A percentile compares a stretch with the other conserved stretches of the same genome.
Evolutionary conservation across 2,113 vertebrate genomes (phyloP).

Genomic region (Pelusios castaneus): DNA sequence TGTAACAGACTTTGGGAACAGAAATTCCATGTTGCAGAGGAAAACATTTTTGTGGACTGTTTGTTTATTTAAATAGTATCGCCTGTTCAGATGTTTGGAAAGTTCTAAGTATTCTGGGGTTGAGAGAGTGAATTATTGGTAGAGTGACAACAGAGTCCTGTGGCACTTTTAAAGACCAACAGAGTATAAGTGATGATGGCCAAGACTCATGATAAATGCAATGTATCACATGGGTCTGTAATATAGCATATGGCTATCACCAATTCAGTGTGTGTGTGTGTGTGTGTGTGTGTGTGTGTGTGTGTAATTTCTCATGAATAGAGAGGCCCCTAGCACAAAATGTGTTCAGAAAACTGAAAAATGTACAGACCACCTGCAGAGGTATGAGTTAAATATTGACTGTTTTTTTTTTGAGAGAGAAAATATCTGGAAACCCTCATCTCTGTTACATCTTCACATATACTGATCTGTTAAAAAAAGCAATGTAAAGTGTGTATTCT

Average conservation of each 20-base stretch:
- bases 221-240: neutral
- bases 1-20: neutral
- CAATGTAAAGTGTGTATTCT: neutral
- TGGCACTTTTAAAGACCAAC: no score
- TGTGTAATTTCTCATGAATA: neutral
- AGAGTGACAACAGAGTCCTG: no score
- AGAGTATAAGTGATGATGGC: neutral
- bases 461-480: neutral
- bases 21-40: rapidly evolving
- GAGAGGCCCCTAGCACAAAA: neutral
- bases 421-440: neutral
- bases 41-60: rapidly evolving
- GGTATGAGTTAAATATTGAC: neutral
- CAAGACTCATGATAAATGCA: neutral
- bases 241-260: no score
- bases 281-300: neutral
- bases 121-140: neutral
- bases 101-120: neutral
- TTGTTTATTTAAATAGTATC: neutral
- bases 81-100: neutral
- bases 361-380: rapidly evolving
- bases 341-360: neutral
- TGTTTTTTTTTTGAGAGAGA: neutral
- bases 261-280: rapidly evolving
- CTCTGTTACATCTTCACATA: neutral